Evolutionary conservation across 2,888 invertebrate species (phyloP).

Genomic region (Yponomeuta plumbellus): DNA sequence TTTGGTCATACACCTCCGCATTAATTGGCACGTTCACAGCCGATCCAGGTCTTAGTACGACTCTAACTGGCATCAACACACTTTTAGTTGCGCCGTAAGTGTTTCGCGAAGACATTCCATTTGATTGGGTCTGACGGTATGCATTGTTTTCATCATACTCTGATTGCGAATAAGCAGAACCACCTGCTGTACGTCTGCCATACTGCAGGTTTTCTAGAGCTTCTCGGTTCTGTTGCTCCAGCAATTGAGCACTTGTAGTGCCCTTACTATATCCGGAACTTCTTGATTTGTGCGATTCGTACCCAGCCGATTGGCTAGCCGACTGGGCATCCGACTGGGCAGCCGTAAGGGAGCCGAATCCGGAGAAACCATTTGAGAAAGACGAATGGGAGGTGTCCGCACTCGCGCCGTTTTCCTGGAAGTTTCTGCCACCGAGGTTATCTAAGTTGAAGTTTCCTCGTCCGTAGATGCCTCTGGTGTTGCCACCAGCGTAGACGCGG

Average conservation of each 20-base stretch:
- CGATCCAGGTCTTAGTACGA: conserved; percentile 52
- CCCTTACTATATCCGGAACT: conserved; percentile 22
- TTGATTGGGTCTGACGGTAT: neutral
- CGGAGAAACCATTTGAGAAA: conserved; percentile 26
- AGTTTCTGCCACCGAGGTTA: conserved; percentile 59
- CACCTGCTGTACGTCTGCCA: neutral
- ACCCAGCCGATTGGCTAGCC: conserved; percentile 20
- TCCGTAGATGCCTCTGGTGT: conserved; percentile 60
- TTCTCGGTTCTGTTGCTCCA: neutral
- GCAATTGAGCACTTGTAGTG: neutral
- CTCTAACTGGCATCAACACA: conserved; percentile 39
- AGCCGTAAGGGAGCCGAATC: conserved; percentile 26
- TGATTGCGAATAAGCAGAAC: neutral
- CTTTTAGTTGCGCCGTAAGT: neutral
- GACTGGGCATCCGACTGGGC: conserved; percentile 27
- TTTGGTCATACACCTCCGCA: conserved; percentile 44
- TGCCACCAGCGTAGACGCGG: conserved; percentile 61
- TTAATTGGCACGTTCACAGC: conserved; percentile 50
- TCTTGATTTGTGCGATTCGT: conserved; percentile 21
- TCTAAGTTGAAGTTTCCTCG: conserved; percentile 54
- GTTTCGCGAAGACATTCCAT: neutral
- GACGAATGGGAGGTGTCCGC: conserved; percentile 30
- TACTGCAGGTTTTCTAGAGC: neutral
- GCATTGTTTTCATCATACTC: neutral
- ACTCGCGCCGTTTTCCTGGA: conserved; percentile 43